Evolutionary conservation across 2,888 invertebrate species (phyloP), one percentile per base, ranked within the genome.

Genomic region (Gastracanthus pulcherrimus): DNA sequence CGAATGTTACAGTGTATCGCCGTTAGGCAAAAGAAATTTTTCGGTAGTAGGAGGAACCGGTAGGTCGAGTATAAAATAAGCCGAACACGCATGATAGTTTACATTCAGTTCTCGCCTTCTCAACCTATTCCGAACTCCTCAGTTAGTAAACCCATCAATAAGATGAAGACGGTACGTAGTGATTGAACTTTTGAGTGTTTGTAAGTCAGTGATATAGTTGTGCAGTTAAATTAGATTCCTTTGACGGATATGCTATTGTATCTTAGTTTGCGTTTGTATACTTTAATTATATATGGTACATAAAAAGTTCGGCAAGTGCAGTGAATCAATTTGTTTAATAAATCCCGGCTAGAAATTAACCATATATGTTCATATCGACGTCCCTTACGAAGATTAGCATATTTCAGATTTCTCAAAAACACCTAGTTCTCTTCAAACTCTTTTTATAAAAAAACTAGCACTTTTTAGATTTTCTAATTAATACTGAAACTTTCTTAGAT

Each of bases 11-110:
- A 31, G 7, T 7, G 9, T 3, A 34, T 19, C n/a, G 36, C 62
- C 62, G 19, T n/a, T 36, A 19, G 62, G 19, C 36, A 34, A 62
- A 62, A 62, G 62, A 62, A 34, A 62, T 62, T 60, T 60, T 60
- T 60, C 13, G 16, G 19, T 34, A 19, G 31, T 62, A 34, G 31
- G 31, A 34, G 19, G 9, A 36, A 16, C 31, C 31, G 31, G 7
- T 6, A 5, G 31, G 36, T 9, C 36, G 31, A 19, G 62, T 62
- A 62, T 62, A 62, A 34, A 62, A 62, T n/a, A 9, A 34, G 36
- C 9, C 31, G 31, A 36, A 62, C 31, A 19, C 19, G 34, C 36
- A 36, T 19, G 2, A n/a, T n/a, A n/a, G 62, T n/a, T 34, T 7
- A 16, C 62, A 62, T 36, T 62, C 62, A 36, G 23, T 36, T 62